Evolutionary conservation across 2,797 vertebrate genomes (phyloP).

Genomic region (Aplochiton taeniatus): DNA sequence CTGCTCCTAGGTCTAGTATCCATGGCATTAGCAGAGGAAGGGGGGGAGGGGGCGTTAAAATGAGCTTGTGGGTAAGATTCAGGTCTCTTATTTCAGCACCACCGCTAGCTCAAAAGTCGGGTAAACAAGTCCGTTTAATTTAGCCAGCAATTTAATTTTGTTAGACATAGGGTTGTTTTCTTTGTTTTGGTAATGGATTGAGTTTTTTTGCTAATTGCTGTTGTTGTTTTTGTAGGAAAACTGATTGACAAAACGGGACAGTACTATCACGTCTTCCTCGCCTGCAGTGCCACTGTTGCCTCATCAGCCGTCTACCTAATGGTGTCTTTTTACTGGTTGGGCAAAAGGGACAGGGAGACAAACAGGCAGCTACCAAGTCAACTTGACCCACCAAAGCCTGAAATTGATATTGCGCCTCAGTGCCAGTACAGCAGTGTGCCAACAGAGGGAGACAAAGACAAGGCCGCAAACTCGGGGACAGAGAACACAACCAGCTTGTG

Average conservation of each 20-base stretch:
- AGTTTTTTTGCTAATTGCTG: neutral
- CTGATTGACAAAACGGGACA: slow-evolving; percentile 82
- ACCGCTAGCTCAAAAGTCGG: slow-evolving; percentile 22
- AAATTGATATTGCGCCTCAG: slow-evolving; percentile 10
- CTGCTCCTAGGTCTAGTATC: neutral
- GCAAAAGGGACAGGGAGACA: slow-evolving; percentile 44
- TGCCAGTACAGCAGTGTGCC: slow-evolving; percentile 66
- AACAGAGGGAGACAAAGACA: slow-evolving; percentile 56
- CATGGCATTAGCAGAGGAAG: neutral
- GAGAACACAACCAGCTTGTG: slow-evolving; percentile 49
- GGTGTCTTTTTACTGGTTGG: slow-evolving; percentile 79
- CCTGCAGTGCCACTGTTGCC: slow-evolving; percentile 81
- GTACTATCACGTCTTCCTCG: slow-evolving; percentile 82
- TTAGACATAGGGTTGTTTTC: neutral
- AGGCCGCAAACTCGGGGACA: slow-evolving; percentile 25
- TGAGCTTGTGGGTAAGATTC: neutral
- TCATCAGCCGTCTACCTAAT: slow-evolving; percentile 85
- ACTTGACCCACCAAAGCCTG: slow-evolving; percentile 20
- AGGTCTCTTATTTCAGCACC: slow-evolving; percentile 7
- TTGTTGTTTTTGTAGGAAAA: slow-evolving; percentile 74
- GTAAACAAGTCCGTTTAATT: slow-evolving; percentile 16
- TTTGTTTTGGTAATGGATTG: slow-evolving; percentile 4
- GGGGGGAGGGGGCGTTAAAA: neutral
- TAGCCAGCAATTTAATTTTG: neutral
- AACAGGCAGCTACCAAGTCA: neutral